phyloP scores from a whole-genome alignment of 2,888 invertebrate genomes.

The Plemyria rubiginata region DNA sequence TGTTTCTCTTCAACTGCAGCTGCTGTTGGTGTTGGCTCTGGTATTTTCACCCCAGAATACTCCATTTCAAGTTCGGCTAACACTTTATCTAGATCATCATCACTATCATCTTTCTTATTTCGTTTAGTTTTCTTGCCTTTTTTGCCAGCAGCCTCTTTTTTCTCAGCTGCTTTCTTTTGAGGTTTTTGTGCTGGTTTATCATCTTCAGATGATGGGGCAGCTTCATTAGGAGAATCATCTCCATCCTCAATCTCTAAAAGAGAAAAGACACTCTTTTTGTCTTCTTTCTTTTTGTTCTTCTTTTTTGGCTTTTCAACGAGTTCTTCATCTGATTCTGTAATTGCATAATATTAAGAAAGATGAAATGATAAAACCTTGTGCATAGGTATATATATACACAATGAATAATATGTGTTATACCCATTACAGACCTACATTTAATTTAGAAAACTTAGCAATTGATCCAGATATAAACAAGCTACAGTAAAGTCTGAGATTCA shows the following conservation, averaged over 20 bases:
- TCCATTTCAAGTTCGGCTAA: constrained; percentile 93
- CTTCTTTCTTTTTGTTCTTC: constrained; percentile 69
- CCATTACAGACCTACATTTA: no score
- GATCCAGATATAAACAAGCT: no score
- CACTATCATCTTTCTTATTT: constrained; percentile 89
- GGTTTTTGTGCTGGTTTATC: constrained; percentile 68
- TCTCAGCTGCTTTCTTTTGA: constrained; percentile 68
- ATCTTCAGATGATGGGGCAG: constrained; percentile 76
- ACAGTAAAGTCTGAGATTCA: no score
- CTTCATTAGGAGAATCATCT: constrained; percentile 76
- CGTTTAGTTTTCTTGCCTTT: constrained; percentile 90
- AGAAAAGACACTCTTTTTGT: constrained; percentile 87
- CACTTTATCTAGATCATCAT: constrained; percentile 93
- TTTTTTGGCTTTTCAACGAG: constrained; percentile 74
- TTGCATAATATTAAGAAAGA: constrained; percentile 8
- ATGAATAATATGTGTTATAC: no score
- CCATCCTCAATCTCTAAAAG: constrained; percentile 88
- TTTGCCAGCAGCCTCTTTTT: constrained; percentile 84
- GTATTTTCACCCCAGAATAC: constrained; percentile 67
- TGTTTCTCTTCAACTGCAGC: constrained; percentile 69
- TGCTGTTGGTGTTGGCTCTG: constrained; percentile 43
- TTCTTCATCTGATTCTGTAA: constrained; percentile 74
- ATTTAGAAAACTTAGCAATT: no score
- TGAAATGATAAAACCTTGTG: no score
- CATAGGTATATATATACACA: no score